phyloP scores from a whole-genome alignment of 35 echinoderm and acorn worm genomes.

The Holothuria glaberrima region DNA sequence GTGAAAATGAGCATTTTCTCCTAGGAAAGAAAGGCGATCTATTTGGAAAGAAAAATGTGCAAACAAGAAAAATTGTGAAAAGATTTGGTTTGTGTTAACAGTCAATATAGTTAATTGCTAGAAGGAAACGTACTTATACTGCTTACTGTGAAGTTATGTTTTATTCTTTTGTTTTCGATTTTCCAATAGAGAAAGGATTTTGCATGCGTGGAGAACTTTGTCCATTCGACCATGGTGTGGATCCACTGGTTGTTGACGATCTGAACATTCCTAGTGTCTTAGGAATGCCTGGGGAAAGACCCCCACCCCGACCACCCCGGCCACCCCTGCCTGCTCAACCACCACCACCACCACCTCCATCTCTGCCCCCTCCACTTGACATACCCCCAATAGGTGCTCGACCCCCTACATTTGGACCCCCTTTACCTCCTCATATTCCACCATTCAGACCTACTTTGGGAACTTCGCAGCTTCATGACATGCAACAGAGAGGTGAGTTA shows the following conservation, averaged over 20 bases:
- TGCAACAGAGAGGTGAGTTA: conserved; percentile 37
- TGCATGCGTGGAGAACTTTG: conserved; percentile 97
- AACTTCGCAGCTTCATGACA: conserved; percentile 30
- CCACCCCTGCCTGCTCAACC: conserved; percentile 45
- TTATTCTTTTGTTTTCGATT: conserved; percentile 7
- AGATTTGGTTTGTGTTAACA: no score
- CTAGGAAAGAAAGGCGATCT: no score
- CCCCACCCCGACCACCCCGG: not conserved
- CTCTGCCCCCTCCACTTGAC: conserved; percentile 22
- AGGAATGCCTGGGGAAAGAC: conserved; percentile 9
- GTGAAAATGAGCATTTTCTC: no score
- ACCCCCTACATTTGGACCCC: conserved; percentile 47
- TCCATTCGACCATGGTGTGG: conserved; percentile 90
- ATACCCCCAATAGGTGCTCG: conserved; percentile 36
- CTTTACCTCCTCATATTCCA: conserved; percentile 54
- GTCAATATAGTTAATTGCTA: no score
- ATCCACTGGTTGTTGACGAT: conserved; percentile 94
- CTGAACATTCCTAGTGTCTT: conserved; percentile 69
- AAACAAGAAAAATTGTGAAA: no score
- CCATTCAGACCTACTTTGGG: conserved; percentile 38
- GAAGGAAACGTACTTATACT: no score
- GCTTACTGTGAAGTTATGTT: not conserved
- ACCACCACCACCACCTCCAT: conserved; percentile 65
- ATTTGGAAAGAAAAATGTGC: no score
- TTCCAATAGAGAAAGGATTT: conserved; percentile 89